Evolutionary conservation across 2,797 vertebrate genomes (phyloP).

Genomic region (Naso thynnoides): DNA sequence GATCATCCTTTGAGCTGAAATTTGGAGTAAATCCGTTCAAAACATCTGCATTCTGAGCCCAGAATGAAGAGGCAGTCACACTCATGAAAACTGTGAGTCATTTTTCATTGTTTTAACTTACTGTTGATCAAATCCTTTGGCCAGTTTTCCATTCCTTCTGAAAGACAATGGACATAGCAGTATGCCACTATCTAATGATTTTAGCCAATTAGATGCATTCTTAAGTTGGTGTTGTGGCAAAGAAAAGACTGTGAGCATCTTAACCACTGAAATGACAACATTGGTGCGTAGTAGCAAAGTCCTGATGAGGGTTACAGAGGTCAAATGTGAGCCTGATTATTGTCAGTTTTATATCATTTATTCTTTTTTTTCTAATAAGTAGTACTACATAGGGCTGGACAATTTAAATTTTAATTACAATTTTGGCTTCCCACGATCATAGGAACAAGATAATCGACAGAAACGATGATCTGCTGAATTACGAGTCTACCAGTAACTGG

Average conservation of each 20-base stretch:
- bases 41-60: constrained; percentile 4
- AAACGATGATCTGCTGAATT: too few species aligned
- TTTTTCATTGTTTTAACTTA: neutral
- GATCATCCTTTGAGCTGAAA: constrained; percentile 18
- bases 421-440: too few species aligned
- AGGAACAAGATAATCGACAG: too few species aligned
- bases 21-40: constrained; percentile 10
- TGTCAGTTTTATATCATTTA: neutral
- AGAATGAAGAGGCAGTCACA: constrained; percentile 5
- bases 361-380: neutral
- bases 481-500: too few species aligned
- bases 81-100: neutral
- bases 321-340: neutral
- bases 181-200: neutral
- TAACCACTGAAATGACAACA: neutral
- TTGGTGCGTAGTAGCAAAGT: neutral
- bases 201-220: neutral
- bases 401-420: too few species aligned
- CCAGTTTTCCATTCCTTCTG: constrained; percentile 12
- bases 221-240: neutral
- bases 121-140: neutral
- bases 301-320: neutral
- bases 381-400: too few species aligned
- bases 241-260: neutral
- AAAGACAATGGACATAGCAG: neutral